Evolutionary conservation across 1,140 invertebrate genomes (phyloP), one percentile per base, ranked within the genome.

Genomic region (Cheumatopsyche charites): DNA sequence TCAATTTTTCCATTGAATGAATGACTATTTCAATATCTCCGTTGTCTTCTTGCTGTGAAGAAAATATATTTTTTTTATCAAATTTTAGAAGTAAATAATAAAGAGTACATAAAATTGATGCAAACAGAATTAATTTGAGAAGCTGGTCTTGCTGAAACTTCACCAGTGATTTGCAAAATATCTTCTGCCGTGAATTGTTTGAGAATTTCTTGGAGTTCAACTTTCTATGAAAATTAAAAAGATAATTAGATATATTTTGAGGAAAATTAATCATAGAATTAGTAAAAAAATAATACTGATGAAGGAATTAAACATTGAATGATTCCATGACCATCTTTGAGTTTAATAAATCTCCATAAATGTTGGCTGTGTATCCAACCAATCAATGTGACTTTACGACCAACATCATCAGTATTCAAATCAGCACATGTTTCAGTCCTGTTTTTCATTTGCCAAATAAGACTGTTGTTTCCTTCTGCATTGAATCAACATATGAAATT

Each of bases 281-380:
- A 61, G 72, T 55, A 71, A 70, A 70, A 75, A 58, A 36, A 9
- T 36, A 36, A 87, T 66, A 75, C 87, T 67, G 86, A 76, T 36
- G 88, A 79, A 61, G 88, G 84, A 73, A 92, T 79, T 55, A 91
- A 79, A 4, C 92, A 78, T 81, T 95, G 93, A 0, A 87, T 89
- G n/a, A 84, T 81, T 13, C 93, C 93, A 81, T 93, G 90, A 26
- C 87, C 86, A 82, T 95, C 93, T 77, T 91, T 82, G 7, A 95
- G 78, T 41, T 89, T 85, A 3, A 91, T 75, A 81, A 95, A 94
- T 77, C 80, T 79, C 76, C 88, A 81, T 76, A 91, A 82, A 62
- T 70, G 62, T 5, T 87, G 82, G 78, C 83, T 89, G 65, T 92
- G 88, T 26, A 94, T 76, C 92, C 93, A 95, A 0, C 94, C 94